phyloP scores from a whole-genome alignment of 1,140 invertebrate species.

The Rhopalosiphum maidis region DNA sequence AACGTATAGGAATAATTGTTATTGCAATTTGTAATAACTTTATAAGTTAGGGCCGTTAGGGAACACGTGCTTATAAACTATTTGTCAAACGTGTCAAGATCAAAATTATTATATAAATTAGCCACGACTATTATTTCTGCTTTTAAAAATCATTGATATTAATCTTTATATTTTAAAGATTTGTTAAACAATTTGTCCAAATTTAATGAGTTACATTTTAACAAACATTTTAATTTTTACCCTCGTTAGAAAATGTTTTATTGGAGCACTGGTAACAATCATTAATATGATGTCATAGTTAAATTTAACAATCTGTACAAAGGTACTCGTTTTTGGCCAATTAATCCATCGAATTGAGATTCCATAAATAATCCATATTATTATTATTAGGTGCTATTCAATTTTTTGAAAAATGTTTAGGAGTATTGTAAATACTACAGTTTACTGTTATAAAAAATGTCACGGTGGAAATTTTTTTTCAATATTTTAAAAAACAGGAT shows the following conservation, averaged over 20 bases:
- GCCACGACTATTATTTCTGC: background rate
- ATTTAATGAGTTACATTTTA: background rate
- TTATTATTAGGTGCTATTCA: background rate
- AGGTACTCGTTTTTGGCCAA: background rate
- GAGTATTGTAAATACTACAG: too few species aligned
- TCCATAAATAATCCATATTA: background rate
- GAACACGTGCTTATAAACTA: background rate
- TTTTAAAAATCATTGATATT: background rate
- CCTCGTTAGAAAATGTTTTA: background rate
- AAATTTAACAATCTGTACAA: background rate
- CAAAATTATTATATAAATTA: background rate
- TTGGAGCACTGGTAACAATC: background rate
- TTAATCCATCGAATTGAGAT: background rate
- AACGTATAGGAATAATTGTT: background rate
- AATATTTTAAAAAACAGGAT: too few species aligned
- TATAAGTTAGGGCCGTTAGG: background rate
- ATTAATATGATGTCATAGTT: background rate
- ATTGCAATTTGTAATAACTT: constrained; percentile 11
- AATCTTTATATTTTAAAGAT: background rate
- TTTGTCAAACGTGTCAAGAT: background rate
- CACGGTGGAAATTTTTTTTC: too few species aligned
- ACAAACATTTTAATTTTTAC: background rate
- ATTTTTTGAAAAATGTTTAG: background rate
- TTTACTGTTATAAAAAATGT: too few species aligned
- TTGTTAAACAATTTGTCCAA: background rate